Percentiles rank a stretch among this genome's conserved stretches.
phyloP scores from a whole-genome alignment of 1,140 invertebrate genomes.

The Brachionus sp. region DNA sequence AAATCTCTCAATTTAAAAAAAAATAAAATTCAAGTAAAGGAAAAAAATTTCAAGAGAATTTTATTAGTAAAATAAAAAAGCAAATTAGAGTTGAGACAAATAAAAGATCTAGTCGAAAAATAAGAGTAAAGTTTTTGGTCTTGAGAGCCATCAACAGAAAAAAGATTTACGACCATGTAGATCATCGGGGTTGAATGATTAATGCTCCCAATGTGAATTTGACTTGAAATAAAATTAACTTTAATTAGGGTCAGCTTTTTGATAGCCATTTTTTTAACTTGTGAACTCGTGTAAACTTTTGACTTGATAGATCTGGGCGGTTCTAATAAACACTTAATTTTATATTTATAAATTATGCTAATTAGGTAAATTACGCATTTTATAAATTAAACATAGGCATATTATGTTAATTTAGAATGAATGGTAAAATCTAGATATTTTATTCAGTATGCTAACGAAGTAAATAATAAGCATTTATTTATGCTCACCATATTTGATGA shows the following conservation, averaged over 20 bases:
- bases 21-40: too few species aligned
- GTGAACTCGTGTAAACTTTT: background rate
- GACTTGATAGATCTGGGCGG: background rate
- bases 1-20: too few species aligned
- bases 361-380: background rate
- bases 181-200: too few species aligned
- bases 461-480: constrained; percentile 16
- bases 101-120: too few species aligned
- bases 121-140: too few species aligned
- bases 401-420: background rate
- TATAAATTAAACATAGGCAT: background rate
- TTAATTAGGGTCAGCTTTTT: too few species aligned
- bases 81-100: too few species aligned
- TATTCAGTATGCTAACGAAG: background rate
- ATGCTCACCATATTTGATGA: constrained; percentile 22
- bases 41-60: too few species aligned
- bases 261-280: background rate
- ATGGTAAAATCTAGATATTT: constrained; percentile 29
- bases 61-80: too few species aligned
- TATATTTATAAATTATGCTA: background rate
- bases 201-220: too few species aligned
- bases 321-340: background rate
- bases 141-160: too few species aligned
- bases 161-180: too few species aligned
- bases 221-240: background rate